Percentiles rank a stretch among this genome's conserved stretches.
Evolutionary conservation across 2,888 invertebrate genomes (phyloP).

Genomic region (Cinara cedri): DNA sequence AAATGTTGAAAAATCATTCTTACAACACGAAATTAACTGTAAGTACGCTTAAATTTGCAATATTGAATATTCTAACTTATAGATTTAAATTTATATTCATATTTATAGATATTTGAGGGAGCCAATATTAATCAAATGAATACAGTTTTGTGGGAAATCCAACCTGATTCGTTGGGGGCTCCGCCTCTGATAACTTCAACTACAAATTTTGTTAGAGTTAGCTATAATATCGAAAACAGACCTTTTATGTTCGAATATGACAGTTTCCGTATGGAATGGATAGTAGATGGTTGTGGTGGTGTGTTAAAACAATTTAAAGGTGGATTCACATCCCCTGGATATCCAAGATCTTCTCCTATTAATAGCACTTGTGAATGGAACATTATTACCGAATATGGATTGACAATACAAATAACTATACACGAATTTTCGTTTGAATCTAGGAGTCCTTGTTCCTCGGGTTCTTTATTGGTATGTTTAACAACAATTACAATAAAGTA

Average conservation of each 20-base stretch:
- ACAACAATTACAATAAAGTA: background rate
- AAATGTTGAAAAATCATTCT: background rate
- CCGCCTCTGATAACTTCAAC: slow-evolving; percentile 68
- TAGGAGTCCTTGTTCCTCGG: slow-evolving; percentile 67
- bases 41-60: background rate
- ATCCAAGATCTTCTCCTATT: slow-evolving; percentile 58
- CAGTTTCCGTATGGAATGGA: slow-evolving; percentile 86
- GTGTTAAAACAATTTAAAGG: slow-evolving; percentile 66
- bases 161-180: slow-evolving; percentile 59
- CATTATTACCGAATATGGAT: slow-evolving; percentile 72
- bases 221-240: slow-evolving; percentile 63
- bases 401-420: slow-evolving; percentile 68
- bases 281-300: slow-evolving; percentile 70
- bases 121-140: slow-evolving; percentile 30
- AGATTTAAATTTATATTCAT: background rate
- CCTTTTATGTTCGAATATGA: slow-evolving; percentile 60
- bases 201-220: slow-evolving; percentile 69
- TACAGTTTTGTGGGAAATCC: slow-evolving; percentile 4
- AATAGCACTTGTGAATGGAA: slow-evolving; percentile 74
- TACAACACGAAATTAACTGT: slow-evolving; percentile 18
- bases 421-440: slow-evolving; percentile 70
- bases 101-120: slow-evolving; percentile 43
- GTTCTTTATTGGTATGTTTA: slow-evolving; percentile 68
- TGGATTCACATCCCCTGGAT: slow-evolving; percentile 66
- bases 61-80: background rate